Evolutionary conservation across 2,113 vertebrate species (phyloP).

Genomic region (Poecile atricapillus): DNA sequence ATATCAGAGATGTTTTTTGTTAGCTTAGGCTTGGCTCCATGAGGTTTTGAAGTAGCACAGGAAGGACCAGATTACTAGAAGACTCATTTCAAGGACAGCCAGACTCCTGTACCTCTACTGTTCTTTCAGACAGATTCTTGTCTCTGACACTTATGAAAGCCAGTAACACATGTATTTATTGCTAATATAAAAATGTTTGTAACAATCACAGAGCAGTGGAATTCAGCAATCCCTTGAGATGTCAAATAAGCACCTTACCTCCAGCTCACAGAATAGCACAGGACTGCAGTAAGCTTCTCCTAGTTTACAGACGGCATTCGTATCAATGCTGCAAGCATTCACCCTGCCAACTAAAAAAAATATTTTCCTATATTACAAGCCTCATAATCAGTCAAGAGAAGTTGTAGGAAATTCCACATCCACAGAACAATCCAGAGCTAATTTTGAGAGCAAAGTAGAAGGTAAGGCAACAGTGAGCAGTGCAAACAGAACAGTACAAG

Average conservation of each 20-base stretch:
- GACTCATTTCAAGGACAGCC: not conserved
- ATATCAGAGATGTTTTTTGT: not conserved
- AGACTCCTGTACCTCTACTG: not conserved
- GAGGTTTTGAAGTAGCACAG: not conserved
- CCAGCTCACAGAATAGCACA: conserved; percentile 71
- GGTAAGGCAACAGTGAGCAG: not conserved
- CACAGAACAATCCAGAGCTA: not conserved
- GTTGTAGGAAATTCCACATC: not conserved
- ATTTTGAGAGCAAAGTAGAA: not conserved
- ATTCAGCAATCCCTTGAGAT: not conserved
- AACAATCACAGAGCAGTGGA: not conserved
- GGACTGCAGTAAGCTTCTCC: conserved; percentile 68
- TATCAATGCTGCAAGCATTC: conserved; percentile 60
- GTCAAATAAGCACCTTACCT: conserved; percentile 56
- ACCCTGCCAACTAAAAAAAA: conserved; percentile 63
- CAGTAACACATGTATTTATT: not conserved
- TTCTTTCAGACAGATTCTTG: not conserved
- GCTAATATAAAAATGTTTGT: not conserved
- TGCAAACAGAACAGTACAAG: not conserved
- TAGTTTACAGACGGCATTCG: conserved; percentile 35
- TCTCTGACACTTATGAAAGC: not conserved
- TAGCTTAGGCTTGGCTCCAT: not conserved
- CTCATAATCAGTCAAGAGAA: not conserved
- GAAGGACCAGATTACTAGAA: not conserved
- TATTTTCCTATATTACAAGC: not conserved